These are phyloP conservation scores for Hydraecia micacea DNA, from an alignment of 2,888 invertebrate species.

Conservation along the genomic window DNA sequence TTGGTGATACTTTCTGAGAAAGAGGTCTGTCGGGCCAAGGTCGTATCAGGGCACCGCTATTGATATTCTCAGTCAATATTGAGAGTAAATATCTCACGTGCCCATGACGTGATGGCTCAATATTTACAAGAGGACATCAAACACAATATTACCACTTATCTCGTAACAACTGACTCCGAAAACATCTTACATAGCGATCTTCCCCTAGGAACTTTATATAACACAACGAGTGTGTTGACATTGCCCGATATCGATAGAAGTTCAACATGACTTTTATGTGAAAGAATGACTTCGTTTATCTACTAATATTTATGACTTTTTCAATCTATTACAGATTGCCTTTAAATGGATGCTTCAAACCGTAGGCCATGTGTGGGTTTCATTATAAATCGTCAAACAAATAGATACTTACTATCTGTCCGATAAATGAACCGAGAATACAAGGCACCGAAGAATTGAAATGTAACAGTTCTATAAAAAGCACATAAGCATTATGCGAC, in stretches of 20 bases:
- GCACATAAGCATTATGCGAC: slow-evolving; percentile 44
- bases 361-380: slow-evolving; percentile 72
- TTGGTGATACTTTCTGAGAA: slow-evolving; percentile 73
- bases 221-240: slow-evolving; percentile 79
- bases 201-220: slow-evolving; percentile 75
- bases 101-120: slow-evolving; percentile 82
- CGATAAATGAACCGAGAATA: slow-evolving; percentile 46
- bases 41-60: slow-evolving; percentile 82
- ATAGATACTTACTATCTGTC: slow-evolving; percentile 59
- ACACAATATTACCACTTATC: slow-evolving; percentile 89
- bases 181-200: slow-evolving; percentile 81
- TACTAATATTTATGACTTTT: slow-evolving; percentile 78
- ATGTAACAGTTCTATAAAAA: slow-evolving; percentile 57
- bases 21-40: slow-evolving; percentile 78
- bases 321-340: slow-evolving; percentile 77
- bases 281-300: slow-evolving; percentile 78
- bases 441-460: slow-evolving; percentile 38
- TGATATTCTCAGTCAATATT: slow-evolving; percentile 87
- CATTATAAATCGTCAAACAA: slow-evolving; percentile 70
- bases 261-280: slow-evolving; percentile 79
- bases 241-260: slow-evolving; percentile 78
- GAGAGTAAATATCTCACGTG: slow-evolving; percentile 88
- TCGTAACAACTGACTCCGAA: slow-evolving; percentile 85
- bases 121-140: slow-evolving; percentile 87
- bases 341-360: slow-evolving; percentile 75